Base-by-base conservation (phyloP, 2,888 invertebrate genomes). In the Toxonevra muliebris region DNA sequence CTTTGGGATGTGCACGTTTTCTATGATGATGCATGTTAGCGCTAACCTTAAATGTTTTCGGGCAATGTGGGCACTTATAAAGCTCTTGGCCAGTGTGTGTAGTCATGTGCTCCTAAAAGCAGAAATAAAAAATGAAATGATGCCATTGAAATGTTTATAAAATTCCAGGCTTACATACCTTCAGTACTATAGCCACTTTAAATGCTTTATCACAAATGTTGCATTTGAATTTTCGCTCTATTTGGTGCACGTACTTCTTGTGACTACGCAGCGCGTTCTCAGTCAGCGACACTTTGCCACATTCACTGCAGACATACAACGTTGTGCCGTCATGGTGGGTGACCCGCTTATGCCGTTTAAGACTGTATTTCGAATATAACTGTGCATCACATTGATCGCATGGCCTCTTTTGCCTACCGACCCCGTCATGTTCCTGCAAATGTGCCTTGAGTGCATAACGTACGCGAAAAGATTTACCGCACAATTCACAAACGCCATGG, bases 1-100 rank as follows among this genome's bases (percentile, higher is more conserved):
- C 79, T 11, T 74, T 74, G 4, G 77, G 77, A 69, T 80, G 80
- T 9, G 72, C 74, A 10, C 74, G 68, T 60, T 80, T 79, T 5
- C 78, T 75, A 70, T 80, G 78, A 52, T 77, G 76, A 66, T 78
- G 77, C 77, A 76, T 77, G 72, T 78, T 79, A 1, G 79, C 74
- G 42, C 75, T 77, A 15, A 77, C 76, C 60, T 76, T 74, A 64
- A 80, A 79, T 10, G 77, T 79, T 66, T 76, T 75, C 11, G 77
- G 76, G 62, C 79, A 80, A 68, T 76, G 76, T 10, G 75, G 75
- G 55, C 79, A 80, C 19, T 72, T 67, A 40, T 79, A 80, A 7
- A 80, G 68, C 13, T 74, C 74, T 65, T 78, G 73, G 7, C 78
- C 78, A 9, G 78, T 78, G 62, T 80, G 79, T 1, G 75, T 76